Evolutionary conservation across 2,113 vertebrate genomes (phyloP), one percentile per base, ranked within the genome.

Genomic region (Sylvilagus bachmani): DNA sequence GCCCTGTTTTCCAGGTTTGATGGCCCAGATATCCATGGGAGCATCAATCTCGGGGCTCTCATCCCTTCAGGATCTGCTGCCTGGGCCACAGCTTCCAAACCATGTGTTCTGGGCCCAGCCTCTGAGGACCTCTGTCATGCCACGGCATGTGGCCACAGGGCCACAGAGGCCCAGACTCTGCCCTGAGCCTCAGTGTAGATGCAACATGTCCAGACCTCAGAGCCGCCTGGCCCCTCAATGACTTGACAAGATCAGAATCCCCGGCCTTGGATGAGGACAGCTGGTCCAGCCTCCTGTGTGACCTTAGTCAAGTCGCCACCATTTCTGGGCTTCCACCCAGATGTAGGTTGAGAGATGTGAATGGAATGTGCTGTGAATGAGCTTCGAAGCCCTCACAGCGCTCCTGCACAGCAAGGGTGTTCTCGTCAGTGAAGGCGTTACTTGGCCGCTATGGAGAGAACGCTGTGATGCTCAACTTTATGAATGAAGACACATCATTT

Each of bases 61-160:
- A 69, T 14, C n/a, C 17, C 7, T 49, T 36, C 13, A 31, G 66
- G 31, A 13, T 66, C 38, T 69, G 67, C 89, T 44, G 44, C 49
- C 64, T 78, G 55, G 29, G 7, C 31, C n/a, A 8, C 27, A 25
- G 49, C 38, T 61, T 61, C 83, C 87, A 53, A 36, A 33, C 38
- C 31, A 11, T 62, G 69, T 55, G 82, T 8, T 89, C 75, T 67
- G 29, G 27, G 82, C 10, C 31, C 84, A 62, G 67, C 24, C 22
- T 33, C 71, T 7, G 21, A 49, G 13, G 13, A 29, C 5, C 53
- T 3, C 27, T 5, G 3, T 61, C 49, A 25, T 11, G 58, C 74
- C 24, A 64, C 36, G 12, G 0, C 5, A 0, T 2, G 0, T 66
- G 62, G 31, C 17, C 0, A 29, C 27, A 71, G n/a, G 24, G 8